A percentile compares a stretch with the other conserved stretches of the same genome.
Conservation (phyloP, 2,113 vertebrate genomes). For the Boleophthalmus pectinirostris region DNA sequence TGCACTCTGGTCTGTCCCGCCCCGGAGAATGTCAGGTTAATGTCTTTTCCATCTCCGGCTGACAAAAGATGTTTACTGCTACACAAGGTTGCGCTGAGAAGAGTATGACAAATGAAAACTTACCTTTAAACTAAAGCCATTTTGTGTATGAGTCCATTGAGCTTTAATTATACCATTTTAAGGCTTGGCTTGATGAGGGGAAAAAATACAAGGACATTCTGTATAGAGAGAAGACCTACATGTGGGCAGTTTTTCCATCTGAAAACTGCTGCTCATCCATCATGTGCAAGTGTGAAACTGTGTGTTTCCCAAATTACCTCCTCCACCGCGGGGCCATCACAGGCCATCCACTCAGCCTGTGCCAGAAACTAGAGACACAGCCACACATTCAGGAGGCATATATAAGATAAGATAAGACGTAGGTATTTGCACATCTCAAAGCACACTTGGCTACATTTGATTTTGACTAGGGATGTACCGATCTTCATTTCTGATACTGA, state of each 20-base stretch:
- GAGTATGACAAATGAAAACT: not conserved
- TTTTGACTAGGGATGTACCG: no score
- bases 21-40: not conserved
- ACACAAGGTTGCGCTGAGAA: not conserved
- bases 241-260: constrained; percentile 4
- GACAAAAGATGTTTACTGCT: constrained; percentile 15
- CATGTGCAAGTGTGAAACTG: constrained; percentile 8
- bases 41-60: not conserved
- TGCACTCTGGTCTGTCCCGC: not conserved
- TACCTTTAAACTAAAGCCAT: not conserved
- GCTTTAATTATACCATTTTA: not conserved
- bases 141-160: not conserved
- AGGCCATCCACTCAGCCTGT: constrained; percentile 1
- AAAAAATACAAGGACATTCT: not conserved
- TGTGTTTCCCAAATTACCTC: constrained; percentile 12
- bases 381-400: not conserved
- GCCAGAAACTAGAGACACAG: not conserved
- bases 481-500: no score
- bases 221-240: not conserved
- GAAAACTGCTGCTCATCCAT: constrained; percentile 12
- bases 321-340: not conserved
- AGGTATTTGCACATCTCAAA: not conserved
- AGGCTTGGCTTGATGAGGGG: not conserved
- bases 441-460: no score
- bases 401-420: no score